These are phyloP conservation scores for Electrophaes corylata DNA, from an alignment of 2,888 invertebrate genomes.

Conservation along the genomic window DNA sequence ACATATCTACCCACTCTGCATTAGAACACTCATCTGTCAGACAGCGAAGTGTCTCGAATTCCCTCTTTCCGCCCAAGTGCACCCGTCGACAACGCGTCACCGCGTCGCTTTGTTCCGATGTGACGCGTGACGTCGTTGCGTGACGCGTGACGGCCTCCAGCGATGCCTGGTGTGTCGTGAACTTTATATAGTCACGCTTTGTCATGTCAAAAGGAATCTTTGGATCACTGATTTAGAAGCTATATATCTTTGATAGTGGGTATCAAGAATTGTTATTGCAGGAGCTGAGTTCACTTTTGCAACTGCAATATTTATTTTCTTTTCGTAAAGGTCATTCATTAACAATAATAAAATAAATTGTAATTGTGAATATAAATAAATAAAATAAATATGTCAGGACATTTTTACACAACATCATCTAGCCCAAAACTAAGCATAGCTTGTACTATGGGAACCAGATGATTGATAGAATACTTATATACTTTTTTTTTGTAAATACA, in stretches of 20 bases:
- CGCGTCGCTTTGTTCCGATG: conserved; percentile 30
- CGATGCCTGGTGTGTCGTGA: conserved; percentile 30
- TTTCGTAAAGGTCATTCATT: too few relatives aligned
- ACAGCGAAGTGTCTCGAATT: conserved; percentile 34
- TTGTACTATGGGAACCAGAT: too few relatives aligned
- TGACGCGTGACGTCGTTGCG: conserved; percentile 32
- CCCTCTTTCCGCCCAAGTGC: conserved; percentile 37
- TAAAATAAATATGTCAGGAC: too few relatives aligned
- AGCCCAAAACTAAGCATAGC: too few relatives aligned
- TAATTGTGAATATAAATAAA: too few relatives aligned
- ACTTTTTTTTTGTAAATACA: too few relatives aligned
- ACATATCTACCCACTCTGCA: neutral
- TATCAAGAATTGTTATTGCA: too few relatives aligned
- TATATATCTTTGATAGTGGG: neutral
- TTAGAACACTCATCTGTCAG: conserved; percentile 35
- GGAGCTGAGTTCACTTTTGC: too few relatives aligned
- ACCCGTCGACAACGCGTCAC: conserved; percentile 33
- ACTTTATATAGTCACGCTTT: conserved; percentile 38
- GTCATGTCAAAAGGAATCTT: conserved; percentile 24
- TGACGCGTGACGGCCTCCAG: conserved; percentile 13
- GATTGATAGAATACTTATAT: too few relatives aligned
- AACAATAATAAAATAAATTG: too few relatives aligned
- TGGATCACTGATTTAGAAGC: conserved; percentile 22
- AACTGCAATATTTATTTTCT: too few relatives aligned
- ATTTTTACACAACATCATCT: too few relatives aligned